A percentile compares a stretch with the other conserved stretches of the same genome.
phyloP scores from a whole-genome alignment of 2,888 invertebrate species.

The Atethmia centrago region DNA sequence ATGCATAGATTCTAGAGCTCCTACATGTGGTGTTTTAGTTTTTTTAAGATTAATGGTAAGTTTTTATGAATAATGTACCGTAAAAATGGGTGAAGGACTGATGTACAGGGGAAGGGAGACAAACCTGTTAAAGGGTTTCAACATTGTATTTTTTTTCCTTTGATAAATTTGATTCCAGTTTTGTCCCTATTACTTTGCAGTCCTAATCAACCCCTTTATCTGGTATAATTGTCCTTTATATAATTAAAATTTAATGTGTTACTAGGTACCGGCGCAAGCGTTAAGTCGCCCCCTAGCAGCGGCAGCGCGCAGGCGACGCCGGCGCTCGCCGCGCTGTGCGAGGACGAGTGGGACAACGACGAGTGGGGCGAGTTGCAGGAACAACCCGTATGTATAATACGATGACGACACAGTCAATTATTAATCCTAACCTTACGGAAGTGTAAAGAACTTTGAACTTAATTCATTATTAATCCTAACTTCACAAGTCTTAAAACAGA shows the following conservation, averaged over 20 bases:
- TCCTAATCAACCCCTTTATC: background rate
- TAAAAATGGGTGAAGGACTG: background rate
- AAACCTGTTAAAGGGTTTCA: background rate
- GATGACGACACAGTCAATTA: too few relatives aligned
- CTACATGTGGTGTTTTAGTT: background rate
- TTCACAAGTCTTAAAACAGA: too few relatives aligned
- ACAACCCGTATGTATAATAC: constrained; percentile 91
- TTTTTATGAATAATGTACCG: background rate
- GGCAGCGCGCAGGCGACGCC: constrained; percentile 88
- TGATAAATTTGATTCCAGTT: background rate
- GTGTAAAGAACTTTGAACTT: too few relatives aligned
- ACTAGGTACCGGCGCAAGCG: constrained; percentile 81
- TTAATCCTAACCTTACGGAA: too few relatives aligned
- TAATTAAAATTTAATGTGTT: background rate
- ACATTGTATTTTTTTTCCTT: background rate
- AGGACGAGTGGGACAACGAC: constrained; percentile 95
- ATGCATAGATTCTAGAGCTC: background rate
- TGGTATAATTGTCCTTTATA: background rate
- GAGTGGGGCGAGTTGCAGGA: constrained; percentile 97
- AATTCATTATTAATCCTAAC: too few relatives aligned
- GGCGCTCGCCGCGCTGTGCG: constrained; percentile 90
- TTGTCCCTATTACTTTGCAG: background rate
- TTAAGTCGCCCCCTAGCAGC: constrained; percentile 84
- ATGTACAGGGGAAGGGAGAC: background rate
- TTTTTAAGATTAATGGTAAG: constrained; percentile 2